Evolutionary conservation across 2,797 vertebrate genomes (phyloP), one percentile per base, ranked within the genome.

Genomic region (Leuciscus waleckii): DNA sequence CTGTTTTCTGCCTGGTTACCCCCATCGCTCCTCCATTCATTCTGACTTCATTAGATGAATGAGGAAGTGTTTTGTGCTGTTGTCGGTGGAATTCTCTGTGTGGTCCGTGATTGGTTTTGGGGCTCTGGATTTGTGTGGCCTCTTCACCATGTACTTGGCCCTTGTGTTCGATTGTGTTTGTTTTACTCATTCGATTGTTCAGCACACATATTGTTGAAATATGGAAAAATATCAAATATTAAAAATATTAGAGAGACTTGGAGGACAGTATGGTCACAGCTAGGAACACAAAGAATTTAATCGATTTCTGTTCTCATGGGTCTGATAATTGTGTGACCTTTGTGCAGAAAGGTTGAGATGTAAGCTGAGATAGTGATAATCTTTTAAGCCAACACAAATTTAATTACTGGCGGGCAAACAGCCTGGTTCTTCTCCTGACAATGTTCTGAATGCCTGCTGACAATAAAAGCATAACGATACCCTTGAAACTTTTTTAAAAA

Each of bases 341-440:
- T 4, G 85, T 37, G 71, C 84, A 85, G 83, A 90, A 91, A 90
- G 90, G 91, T 88, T 84, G 90, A 41, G 89, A 92, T 92, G 92
- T 91, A 93, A 94, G 89, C 79, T 89, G 89, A 94, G 93, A 93
- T 89, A 70, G 86, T 85, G 89, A 80, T 95, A 95, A 95, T 94
- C 92, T 91, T 91, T 93, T 92, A 94, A 95, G 89, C 88, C 90
- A 88, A 93, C 92, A 88, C 88, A 87, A 93, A 93, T 93, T 90
- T 92, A 93, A 92, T 91, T 91, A 91, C 82, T 19, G 77, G 90
- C 87, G 85, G 90, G 93, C 89, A 94, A 94, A 95, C 92, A 90
- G 11, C 89, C 92, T 88, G 69, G 79, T 23, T 71, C 5, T 70
- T 43, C 1, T 89, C 81, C 85, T 69, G 73, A 78, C 4, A 67